A percentile compares a stretch with the other conserved stretches of the same genome.
These are phyloP conservation scores for Champsocephalus esox DNA, from an alignment of 2,797 vertebrate genomes.

Conservation along the genomic window DNA sequence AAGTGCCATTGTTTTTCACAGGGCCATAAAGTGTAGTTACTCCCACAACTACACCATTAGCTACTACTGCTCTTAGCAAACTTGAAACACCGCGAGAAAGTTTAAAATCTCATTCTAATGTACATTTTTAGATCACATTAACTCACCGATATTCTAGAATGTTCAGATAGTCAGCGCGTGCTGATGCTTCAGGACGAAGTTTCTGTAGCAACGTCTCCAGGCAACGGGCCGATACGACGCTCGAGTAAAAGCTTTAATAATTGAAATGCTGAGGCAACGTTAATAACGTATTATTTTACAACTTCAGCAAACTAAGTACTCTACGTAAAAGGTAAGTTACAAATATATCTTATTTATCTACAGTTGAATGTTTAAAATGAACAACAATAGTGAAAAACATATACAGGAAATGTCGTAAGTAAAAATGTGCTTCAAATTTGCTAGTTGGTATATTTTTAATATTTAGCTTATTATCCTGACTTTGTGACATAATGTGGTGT, in stretches of 20 bases:
- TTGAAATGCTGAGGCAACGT: not conserved
- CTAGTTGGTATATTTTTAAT: no score
- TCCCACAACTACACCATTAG: not conserved
- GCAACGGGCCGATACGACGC: conserved; percentile 39
- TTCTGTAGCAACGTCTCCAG: conserved; percentile 54
- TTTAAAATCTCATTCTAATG: not conserved
- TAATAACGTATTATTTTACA: not conserved
- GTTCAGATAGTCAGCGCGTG: not conserved
- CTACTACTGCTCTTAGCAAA: not conserved
- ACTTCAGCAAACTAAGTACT: no score
- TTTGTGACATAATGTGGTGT: no score
- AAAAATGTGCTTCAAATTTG: no score
- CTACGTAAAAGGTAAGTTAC: not conserved
- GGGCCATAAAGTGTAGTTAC: not conserved
- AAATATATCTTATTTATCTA: not conserved
- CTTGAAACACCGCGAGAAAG: not conserved
- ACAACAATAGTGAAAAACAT: not conserved
- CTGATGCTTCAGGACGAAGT: not conserved
- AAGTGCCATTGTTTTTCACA: not conserved
- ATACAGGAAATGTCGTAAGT: not conserved
- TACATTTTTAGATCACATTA: not conserved
- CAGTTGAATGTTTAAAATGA: not conserved
- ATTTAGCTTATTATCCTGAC: no score
- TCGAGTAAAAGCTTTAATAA: conserved; percentile 5
- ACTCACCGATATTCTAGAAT: conserved; percentile 54